Base-by-base conservation (phyloP, 2,113 vertebrate genomes). In the Recurvirostra avosetta region DNA sequence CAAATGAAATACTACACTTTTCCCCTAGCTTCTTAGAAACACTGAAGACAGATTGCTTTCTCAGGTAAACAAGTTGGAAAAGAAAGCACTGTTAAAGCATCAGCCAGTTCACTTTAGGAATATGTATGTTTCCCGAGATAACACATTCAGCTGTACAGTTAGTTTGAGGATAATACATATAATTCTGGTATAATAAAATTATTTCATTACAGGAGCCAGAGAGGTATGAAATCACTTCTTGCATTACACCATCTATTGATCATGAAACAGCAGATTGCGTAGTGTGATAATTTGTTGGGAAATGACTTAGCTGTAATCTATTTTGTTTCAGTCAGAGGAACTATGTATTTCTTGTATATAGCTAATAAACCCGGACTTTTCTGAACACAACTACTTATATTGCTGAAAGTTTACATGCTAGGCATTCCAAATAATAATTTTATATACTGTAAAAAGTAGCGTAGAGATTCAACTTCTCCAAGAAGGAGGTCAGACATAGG, bases 121-220 rank as follows among this genome's bases (percentile, higher is more conserved):
- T 91, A 52, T 4, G 2, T 45, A 15, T 47, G 55, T 72, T 93
- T 96, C 53, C 61, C 2, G 19, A 72, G 85, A 65, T 9, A 92
- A 61, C 29, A 43, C 9, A 61, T 49, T 49, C 30, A 78, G 5
- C 19, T 81, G 61, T 71, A 73, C n/a, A 58, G 17, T 32, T 75
- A 96, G 52, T 78, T 74, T 90, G 70, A 96, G 52, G 72, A 76
- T 77, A 96, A 96, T 52, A n/a, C 36, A 61, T 65, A 19, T 68
- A 66, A 50, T 94, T 94, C 84, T 49, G 14, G 8, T 82, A 50
- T 90, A 95, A 94, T 94, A 89, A 76, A 93, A 93, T n/a, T 27
- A 53, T 82, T 97, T 94, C 66, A 92, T 93, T 94, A 72, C 6
- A 50, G 55, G 77, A 65, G 29, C 71, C 52, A 81, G 70, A 94